Base-by-base conservation (phyloP, 1,140 invertebrate genomes). In the Agrilus planipennis region DNA sequence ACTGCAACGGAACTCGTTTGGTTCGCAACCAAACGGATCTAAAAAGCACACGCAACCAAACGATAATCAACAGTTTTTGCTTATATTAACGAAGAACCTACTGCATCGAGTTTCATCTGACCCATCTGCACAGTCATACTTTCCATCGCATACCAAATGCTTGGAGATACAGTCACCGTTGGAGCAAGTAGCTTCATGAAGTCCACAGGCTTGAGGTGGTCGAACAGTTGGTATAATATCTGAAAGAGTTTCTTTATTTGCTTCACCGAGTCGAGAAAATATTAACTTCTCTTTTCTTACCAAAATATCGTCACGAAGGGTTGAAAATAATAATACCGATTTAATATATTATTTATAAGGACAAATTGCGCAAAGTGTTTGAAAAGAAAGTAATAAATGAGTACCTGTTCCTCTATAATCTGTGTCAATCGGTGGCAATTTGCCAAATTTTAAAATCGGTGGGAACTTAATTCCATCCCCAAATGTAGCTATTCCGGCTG, bases 141-240 rank as follows among this genome's bases (percentile, higher is more conserved):
- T 72, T 6, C 83, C 81, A 59, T 96, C 80, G 58, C 92, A 96
- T 16, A 93, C 77, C 39, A 73, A 70, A 2, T 70, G 61, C 56
- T 83, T 85, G 0, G 77, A 69, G 47, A 98, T 91, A 59, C 93
- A 98, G 44, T 92, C 75, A 25, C 89, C 87, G 60, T 89, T 93
- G 23, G 74, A 76, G 56, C 93, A 97, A 0, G 87, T 91, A 0
- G 90, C 89, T 67, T 97, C 78, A 47, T 87, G 69, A 12, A 73
- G 61, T 39, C 66, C 67, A 57, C 91, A 95, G 5, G 71, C 62
- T 54, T 60, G 60, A 43, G 72, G 65, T 16, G 57, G 56, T 2
- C 52, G 42, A 11, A 65, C 60, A 29, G 56, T 51, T 35, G 44
- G 36, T 31, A 44, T 41, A 10, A 36, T 30, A 31, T 44, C 47